A percentile compares a stretch with the other conserved stretches of the same genome.
phyloP scores from a whole-genome alignment of 2,888 invertebrate species.

The Liopterus haemorrhoidalis region DNA sequence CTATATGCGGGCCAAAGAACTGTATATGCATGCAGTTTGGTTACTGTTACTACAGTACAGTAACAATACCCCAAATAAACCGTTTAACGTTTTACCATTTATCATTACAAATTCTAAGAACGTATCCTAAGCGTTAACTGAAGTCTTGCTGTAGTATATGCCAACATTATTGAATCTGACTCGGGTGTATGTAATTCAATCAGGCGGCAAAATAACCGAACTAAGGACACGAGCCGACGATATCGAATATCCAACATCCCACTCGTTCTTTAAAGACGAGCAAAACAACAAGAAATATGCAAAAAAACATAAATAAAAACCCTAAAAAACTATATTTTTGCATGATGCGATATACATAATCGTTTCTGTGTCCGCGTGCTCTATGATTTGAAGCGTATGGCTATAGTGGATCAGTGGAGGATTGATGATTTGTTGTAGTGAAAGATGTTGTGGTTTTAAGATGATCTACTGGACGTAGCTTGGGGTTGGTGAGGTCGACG shows the following conservation, averaged over 20 bases:
- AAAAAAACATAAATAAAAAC: neutral
- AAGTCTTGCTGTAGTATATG: too few relatives aligned
- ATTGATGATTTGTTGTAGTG: neutral
- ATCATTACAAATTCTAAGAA: too few relatives aligned
- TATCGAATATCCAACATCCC: constrained; percentile 6
- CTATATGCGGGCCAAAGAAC: too few relatives aligned
- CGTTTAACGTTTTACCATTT: too few relatives aligned
- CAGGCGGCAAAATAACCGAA: constrained; percentile 20
- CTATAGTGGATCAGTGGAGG: constrained; percentile 5
- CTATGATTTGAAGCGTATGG: constrained; percentile 23
- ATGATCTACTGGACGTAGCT: constrained; percentile 14
- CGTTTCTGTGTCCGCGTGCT: constrained; percentile 18
- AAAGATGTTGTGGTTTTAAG: too few relatives aligned
- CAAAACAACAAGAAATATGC: constrained; percentile 1
- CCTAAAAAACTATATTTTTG: constrained; percentile 15
- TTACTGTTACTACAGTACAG: too few relatives aligned
- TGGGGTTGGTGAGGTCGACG: constrained; percentile 17
- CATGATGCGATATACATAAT: constrained; percentile 16
- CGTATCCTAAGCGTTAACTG: too few relatives aligned
- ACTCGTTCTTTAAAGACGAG: neutral
- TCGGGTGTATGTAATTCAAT: constrained; percentile 22
- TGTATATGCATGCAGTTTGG: too few relatives aligned
- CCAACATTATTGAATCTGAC: constrained; percentile 17
- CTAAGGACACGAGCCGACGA: constrained; percentile 15
- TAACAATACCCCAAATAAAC: too few relatives aligned